These are phyloP conservation scores for Heptranchias perlo DNA, from an alignment of 2,113 vertebrate genomes.

Conservation along the genomic window DNA sequence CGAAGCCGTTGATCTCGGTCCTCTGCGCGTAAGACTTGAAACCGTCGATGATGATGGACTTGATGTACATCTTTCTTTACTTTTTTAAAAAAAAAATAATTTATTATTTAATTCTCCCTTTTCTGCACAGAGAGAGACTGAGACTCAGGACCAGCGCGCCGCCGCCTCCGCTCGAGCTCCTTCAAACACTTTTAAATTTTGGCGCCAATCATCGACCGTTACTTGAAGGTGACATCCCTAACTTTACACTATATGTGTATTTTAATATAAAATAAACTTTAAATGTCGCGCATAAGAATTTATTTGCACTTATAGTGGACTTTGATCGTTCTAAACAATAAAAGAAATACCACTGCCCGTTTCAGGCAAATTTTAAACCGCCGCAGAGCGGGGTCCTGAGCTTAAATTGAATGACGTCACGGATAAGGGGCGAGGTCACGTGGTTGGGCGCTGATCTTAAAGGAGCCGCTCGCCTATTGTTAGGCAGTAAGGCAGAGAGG, in stretches of 20 bases:
- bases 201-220: constrained; percentile 6
- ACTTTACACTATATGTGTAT: not conserved
- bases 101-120: no score
- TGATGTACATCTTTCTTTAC: constrained; percentile 74
- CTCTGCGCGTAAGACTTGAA: constrained; percentile 94
- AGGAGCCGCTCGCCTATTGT: not conserved
- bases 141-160: no score
- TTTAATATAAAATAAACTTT: not conserved
- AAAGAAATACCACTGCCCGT: not conserved
- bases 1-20: constrained; percentile 81
- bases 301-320: not conserved
- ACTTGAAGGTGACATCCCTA: no score
- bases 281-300: not conserved
- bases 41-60: constrained; percentile 82
- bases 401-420: not conserved
- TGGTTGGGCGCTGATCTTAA: not conserved
- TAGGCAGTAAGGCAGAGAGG: no score
- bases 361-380: not conserved
- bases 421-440: fast-evolving
- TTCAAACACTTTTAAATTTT: not conserved
- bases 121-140: no score
- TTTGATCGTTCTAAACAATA: not conserved
- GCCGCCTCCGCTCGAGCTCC: not conserved
- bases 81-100: no score
- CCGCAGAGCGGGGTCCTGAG: not conserved